phyloP scores from a whole-genome alignment of 1,140 invertebrate genomes.

The Drosophila orosa region DNA sequence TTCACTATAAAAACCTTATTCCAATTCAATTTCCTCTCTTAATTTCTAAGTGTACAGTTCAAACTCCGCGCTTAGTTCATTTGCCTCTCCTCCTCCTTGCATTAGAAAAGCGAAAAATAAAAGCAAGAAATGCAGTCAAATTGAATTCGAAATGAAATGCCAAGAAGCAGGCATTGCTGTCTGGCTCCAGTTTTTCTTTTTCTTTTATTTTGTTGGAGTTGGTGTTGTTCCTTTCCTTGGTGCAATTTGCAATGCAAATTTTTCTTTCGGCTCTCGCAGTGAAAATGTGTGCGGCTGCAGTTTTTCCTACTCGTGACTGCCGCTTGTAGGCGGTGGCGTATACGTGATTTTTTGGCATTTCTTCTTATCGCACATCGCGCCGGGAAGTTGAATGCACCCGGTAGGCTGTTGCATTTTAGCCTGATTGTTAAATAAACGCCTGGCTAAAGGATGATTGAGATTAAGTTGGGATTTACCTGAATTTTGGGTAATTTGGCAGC shows the following conservation, averaged over 20 bases:
- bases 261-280: slow-evolving; percentile 61
- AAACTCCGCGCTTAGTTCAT: slow-evolving; percentile 81
- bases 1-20: not conserved
- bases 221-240: slow-evolving; percentile 15
- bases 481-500: slow-evolving; percentile 5
- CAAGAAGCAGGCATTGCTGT: slow-evolving; percentile 68
- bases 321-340: slow-evolving; percentile 65
- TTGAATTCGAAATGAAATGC: slow-evolving; percentile 74
- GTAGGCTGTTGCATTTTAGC: slow-evolving; percentile 52
- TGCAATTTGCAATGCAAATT: slow-evolving; percentile 76
- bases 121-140: slow-evolving; percentile 62
- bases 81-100: slow-evolving; percentile 71
- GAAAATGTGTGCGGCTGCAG: slow-evolving; percentile 70
- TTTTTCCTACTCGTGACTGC: slow-evolving; percentile 62
- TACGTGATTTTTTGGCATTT: slow-evolving; percentile 80
- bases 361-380: slow-evolving; percentile 69
- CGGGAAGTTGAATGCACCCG: slow-evolving; percentile 65
- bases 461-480: slow-evolving; percentile 5
- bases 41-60: slow-evolving; percentile 44
- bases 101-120: slow-evolving; percentile 68
- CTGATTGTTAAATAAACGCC: slow-evolving; percentile 30
- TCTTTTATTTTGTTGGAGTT: slow-evolving; percentile 10
- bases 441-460: slow-evolving; percentile 21
- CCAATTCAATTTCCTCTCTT: not conserved
- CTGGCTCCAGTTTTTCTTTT: slow-evolving; percentile 65